Evolutionary conservation across 2,888 invertebrate species (phyloP).

Genomic region (Aphodius sticticus): DNA sequence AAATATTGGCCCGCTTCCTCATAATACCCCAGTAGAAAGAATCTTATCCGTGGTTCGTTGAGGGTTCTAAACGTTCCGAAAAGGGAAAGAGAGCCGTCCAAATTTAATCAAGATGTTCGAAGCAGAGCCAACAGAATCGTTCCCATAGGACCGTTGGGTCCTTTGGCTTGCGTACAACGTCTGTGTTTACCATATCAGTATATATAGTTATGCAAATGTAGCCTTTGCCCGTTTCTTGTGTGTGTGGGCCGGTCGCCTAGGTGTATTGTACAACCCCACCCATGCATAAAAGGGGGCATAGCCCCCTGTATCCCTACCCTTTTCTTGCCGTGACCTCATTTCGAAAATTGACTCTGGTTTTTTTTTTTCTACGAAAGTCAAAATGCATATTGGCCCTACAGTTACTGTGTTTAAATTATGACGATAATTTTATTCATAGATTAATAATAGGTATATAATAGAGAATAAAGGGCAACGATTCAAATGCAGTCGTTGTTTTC

Average conservation of each 20-base stretch:
- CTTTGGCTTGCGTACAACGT: constrained; percentile 4
- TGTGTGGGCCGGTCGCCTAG: neutral
- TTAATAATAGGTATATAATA: no score
- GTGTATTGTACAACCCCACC: neutral
- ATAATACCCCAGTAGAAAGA: neutral
- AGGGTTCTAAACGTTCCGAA: neutral
- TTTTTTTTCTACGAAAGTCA: neutral
- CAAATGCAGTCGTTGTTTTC: no score
- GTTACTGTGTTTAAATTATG: no score
- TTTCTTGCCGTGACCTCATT: neutral
- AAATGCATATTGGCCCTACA: no score
- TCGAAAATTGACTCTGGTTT: neutral
- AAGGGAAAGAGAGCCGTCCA: neutral
- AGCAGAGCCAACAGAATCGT: neutral
- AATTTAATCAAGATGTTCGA: constrained; percentile 4
- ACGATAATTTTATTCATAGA: no score
- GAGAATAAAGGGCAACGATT: no score
- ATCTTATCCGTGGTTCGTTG: neutral
- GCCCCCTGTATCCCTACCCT: neutral
- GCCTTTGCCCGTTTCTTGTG: constrained; percentile 4
- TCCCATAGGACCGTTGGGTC: neutral
- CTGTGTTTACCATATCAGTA: constrained; percentile 4
- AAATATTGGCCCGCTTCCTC: neutral
- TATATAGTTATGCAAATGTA: constrained; percentile 4
- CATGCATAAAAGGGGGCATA: neutral